Percentiles rank a stretch among this genome's conserved stretches.
phyloP scores from a whole-genome alignment of 2,888 invertebrate species.

The Monoplex corrugatus region DNA sequence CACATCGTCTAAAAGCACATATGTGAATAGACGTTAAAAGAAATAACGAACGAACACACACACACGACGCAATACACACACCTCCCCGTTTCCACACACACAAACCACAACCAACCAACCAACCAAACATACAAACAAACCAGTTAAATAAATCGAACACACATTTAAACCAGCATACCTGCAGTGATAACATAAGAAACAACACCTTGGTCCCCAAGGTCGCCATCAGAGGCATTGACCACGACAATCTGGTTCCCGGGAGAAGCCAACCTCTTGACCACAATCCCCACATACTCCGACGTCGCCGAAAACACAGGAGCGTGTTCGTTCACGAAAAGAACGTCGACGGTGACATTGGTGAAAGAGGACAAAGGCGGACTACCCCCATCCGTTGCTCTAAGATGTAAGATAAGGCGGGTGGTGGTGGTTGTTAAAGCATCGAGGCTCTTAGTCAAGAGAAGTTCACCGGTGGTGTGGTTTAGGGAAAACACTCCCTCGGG shows the following conservation, averaged over 20 bases:
- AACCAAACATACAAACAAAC: background rate
- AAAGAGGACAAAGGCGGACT: conserved; percentile 57
- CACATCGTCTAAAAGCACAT: too few relatives aligned
- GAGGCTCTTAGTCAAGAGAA: conserved; percentile 43
- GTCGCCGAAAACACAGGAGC: conserved; percentile 87
- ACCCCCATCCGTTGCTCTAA: conserved; percentile 63
- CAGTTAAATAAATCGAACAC: background rate
- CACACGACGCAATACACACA: too few relatives aligned
- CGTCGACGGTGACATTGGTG: conserved; percentile 67
- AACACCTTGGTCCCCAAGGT: conserved; percentile 65
- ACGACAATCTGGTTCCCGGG: conserved; percentile 54
- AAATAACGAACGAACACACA: too few relatives aligned
- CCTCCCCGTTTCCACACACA: too few relatives aligned
- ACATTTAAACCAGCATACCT: conserved; percentile 36
- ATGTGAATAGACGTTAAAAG: too few relatives aligned
- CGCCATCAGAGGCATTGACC: conserved; percentile 67
- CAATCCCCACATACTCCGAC: conserved; percentile 52
- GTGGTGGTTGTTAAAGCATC: conserved; percentile 61
- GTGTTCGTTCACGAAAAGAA: conserved; percentile 90
- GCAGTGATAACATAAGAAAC: conserved; percentile 64
- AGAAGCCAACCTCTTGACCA: conserved; percentile 61
- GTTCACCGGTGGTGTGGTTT: background rate
- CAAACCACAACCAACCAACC: background rate
- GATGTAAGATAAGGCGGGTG: conserved; percentile 59
- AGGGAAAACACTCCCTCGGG: background rate